Base-by-base conservation (phyloP, 1,140 invertebrate species). In the Penaeus japonicus region DNA sequence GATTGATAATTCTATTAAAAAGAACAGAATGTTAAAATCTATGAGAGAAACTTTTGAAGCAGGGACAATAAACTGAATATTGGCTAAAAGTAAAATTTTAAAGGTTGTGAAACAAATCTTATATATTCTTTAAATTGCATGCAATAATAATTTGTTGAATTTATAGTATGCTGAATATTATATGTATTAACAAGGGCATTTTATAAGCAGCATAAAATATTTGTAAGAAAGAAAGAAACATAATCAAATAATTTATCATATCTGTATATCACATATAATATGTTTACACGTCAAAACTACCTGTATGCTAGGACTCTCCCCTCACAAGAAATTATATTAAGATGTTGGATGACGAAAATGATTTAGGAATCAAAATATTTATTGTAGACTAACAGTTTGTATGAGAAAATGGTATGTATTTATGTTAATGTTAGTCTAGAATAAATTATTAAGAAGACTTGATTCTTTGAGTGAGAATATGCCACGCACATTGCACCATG, bases 41-140 rank as follows among this genome's bases (percentile, higher is more conserved):
- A 88, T 88, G 87, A 88, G 81, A 47, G 87, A 88, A 83, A 88
- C 80, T 17, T 88, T 88, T 59, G 87, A 88, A 83, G 87, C 87
- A 39, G 87, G 87, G 39, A 88, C 81, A 55, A n/a, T 81, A n/a
- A 83, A 83, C n/a, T 88, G 87, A 84, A 27, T 24, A 55, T 30
- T 18, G 24, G 54, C 57, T 10, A 24, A 55, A 57, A 55, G 18
- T 82, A 57, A 30, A 54, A 55, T 53, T 30, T 55, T 32, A 15
- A 82, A 82, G 79, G 79, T 82, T 82, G 79, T 82, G 79, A 82
- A 47, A 47, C 47, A 47, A 47, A 47, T 47, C 27, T 30, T 82
- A 55, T 53, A 81, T 55, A 82, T 53, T 57, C 27, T 20, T 47
- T 55, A 57, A 82, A 55, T 39, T 47, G 77, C 30, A 53, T 79